These are phyloP conservation scores for Schizotus pectinicornis DNA, from an alignment of 2,888 invertebrate genomes.

Conservation along the genomic window DNA sequence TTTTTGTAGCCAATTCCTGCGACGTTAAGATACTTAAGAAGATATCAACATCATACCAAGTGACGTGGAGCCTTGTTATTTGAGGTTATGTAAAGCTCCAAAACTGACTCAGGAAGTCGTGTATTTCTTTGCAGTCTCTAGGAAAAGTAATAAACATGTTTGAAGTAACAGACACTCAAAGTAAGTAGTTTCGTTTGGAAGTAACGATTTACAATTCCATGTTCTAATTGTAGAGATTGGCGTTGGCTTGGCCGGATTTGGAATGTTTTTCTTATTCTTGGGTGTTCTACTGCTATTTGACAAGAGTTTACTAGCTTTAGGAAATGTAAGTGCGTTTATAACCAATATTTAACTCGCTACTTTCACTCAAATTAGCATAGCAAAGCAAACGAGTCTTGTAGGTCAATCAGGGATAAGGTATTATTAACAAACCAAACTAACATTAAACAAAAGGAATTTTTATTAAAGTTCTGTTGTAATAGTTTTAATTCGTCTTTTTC, in stretches of 20 bases:
- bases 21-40: no score
- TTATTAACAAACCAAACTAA: no score
- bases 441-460: no score
- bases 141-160: constrained; percentile 65
- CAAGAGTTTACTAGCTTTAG: constrained; percentile 96
- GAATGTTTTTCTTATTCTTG: constrained; percentile 91
- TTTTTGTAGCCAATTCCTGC: no score
- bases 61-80: no score
- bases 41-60: no score
- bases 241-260: constrained; percentile 95
- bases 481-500: no score
- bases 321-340: constrained; percentile 81
- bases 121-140: no score
- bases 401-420: no score
- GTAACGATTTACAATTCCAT: constrained; percentile 18
- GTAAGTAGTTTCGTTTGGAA: constrained; percentile 62
- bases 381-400: background rate
- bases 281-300: constrained; percentile 94
- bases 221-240: constrained; percentile 84
- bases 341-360: background rate
- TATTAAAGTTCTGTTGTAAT: no score
- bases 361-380: background rate
- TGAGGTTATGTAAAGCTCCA: no score
- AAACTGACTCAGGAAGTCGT: no score
- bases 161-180: constrained; percentile 83